Evolutionary conservation across 1,140 invertebrate genomes (phyloP), one percentile per base, ranked within the genome.

Genomic region (Brachionus angularis): DNA sequence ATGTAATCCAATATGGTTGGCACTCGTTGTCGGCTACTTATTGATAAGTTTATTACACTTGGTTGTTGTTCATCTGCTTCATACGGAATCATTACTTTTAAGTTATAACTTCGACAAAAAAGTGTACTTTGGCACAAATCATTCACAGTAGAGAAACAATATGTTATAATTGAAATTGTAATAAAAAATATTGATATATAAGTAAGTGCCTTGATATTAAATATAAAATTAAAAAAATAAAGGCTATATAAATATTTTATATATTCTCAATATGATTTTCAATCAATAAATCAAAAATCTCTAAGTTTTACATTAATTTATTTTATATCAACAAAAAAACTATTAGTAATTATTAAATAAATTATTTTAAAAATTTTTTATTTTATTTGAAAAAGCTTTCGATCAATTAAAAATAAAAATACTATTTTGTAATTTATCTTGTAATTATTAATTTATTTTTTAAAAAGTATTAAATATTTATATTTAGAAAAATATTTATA

Each of bases 111-210:
- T 1, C 47, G 42, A 23, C 62, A 67, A 67, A 67, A 67, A 16
- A 67, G 42, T 3, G 42, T 34, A 14, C 62, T 67, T 67, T 67
- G 62, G 14, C 62, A 67, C 18, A 67, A 31, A 7, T 47, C 42
- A 23, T 67, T 67, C 0, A 46, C 42, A 47, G 62, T 67, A 4
- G 62, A 67, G 14, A 67, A 47, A 5, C 42, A 47, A 52, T 39
- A 70, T 53, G 67, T 50, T 1, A 46, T 8, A 39, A 70, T 70
- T 50, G 67, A 70, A 36, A 70, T 16, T 14, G 33, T 39, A 27
- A 70, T 52, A 34, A 70, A 70, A 52, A 70, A 52, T 10, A 70
- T 23, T 12, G 67, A 70, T 1, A 70, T 7, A 49, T 50, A 36
- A 16, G 67, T 39, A n/a, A 70, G 12, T 21, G 36, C 8, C 67